Evolutionary conservation across 2,888 invertebrate genomes (phyloP).

Genomic region (Dynastes hyllus): DNA sequence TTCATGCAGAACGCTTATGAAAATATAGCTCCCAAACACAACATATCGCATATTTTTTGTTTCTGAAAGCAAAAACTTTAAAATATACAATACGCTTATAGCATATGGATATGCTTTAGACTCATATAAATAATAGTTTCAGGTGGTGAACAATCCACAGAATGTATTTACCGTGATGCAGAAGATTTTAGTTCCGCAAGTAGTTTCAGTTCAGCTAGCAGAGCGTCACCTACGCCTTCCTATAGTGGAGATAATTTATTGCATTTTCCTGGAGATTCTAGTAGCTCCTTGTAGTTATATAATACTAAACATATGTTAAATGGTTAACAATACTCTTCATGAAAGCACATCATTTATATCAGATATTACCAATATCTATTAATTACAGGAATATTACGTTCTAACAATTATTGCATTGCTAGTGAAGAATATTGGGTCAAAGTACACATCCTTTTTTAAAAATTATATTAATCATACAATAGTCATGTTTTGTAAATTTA

Average conservation of each 20-base stretch:
- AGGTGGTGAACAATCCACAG: conserved; percentile 78
- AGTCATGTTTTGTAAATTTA: not conserved
- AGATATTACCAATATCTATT: not conserved
- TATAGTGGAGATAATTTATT: conserved; percentile 83
- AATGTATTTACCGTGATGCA: conserved; percentile 73
- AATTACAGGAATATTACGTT: not conserved
- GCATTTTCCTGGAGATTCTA: conserved; percentile 87
- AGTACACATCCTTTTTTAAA: not conserved
- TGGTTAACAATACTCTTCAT: conserved; percentile 24
- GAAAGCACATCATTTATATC: conserved; percentile 33
- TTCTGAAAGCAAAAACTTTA: no score
- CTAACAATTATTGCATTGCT: not conserved
- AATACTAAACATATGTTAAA: conserved; percentile 5
- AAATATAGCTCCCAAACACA: no score
- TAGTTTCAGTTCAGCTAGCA: conserved; percentile 88
- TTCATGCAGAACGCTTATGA: no score
- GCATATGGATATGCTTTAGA: no score
- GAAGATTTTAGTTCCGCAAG: conserved; percentile 87
- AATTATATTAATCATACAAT: not conserved
- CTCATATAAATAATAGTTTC: conserved; percentile 59
- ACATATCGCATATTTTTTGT: no score
- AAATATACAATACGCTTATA: no score
- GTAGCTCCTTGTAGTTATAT: conserved; percentile 75
- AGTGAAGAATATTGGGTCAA: not conserved
- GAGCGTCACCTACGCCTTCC: conserved; percentile 86